These are phyloP conservation scores for Varanus salvator DNA, from an alignment of 2,113 vertebrate species.

Conservation along the genomic window DNA sequence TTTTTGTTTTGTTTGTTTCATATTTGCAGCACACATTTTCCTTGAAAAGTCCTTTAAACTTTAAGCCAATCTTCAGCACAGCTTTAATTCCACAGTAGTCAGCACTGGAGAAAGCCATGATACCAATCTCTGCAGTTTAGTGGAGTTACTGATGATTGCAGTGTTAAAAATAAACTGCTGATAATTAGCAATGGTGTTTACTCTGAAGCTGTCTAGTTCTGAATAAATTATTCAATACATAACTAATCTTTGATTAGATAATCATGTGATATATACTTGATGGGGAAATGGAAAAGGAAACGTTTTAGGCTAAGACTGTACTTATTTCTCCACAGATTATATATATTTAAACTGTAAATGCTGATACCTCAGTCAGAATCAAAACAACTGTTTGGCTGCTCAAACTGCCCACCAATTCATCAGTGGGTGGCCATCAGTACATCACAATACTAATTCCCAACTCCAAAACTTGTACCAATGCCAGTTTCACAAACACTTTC, in stretches of 20 bases:
- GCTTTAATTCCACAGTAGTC: neutral
- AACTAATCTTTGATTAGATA: slow-evolving; percentile 28
- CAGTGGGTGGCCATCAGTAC: too few relatives aligned
- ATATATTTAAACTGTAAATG: too few relatives aligned
- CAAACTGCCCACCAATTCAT: too few relatives aligned
- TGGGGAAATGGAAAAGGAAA: neutral
- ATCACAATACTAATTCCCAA: too few relatives aligned
- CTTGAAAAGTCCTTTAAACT: neutral
- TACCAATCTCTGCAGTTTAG: slow-evolving; percentile 15
- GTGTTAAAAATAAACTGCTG: slow-evolving; percentile 50
- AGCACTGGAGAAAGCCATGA: neutral
- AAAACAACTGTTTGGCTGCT: too few relatives aligned
- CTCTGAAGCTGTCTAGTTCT: slow-evolving; percentile 32
- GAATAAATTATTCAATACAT: slow-evolving; percentile 46
- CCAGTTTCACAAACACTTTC: too few relatives aligned
- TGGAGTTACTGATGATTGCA: slow-evolving; percentile 21
- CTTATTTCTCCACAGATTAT: neutral
- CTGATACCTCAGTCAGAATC: too few relatives aligned
- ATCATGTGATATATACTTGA: slow-evolving; percentile 18
- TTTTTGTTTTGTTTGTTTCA: neutral
- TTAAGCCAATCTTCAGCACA: neutral
- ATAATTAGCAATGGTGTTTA: slow-evolving; percentile 50
- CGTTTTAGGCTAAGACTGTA: neutral
- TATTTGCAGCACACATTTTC: neutral
- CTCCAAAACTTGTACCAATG: too few relatives aligned